A percentile compares a stretch with the other conserved stretches of the same genome.
These are phyloP conservation scores for Oophaga sylvatica DNA, from an alignment of 2,797 vertebrate genomes.

Conservation along the genomic window DNA sequence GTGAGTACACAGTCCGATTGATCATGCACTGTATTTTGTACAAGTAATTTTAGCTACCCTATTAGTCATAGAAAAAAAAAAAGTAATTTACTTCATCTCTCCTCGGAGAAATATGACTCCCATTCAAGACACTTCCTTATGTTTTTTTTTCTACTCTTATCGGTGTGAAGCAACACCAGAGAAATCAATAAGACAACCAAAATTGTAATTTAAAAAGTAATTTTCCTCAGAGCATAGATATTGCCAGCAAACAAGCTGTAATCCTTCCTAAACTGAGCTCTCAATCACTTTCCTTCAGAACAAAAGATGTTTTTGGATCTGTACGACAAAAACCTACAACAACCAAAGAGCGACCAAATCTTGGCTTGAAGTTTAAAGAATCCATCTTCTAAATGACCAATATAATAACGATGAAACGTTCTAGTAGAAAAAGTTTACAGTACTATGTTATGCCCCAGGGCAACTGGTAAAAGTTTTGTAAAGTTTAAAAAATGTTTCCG, in stretches of 20 bases:
- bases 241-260: conserved; percentile 49
- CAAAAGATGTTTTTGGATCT: conserved; percentile 44
- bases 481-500: too few relatives aligned
- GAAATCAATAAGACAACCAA: conserved; percentile 59
- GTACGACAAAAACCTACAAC: conserved; percentile 8
- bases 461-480: not conserved
- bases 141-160: conserved; percentile 35
- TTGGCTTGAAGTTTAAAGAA: not conserved
- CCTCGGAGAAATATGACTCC: conserved; percentile 45
- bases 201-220: conserved; percentile 58
- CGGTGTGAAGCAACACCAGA: conserved; percentile 29
- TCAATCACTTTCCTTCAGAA: conserved; percentile 52
- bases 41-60: conserved; percentile 18
- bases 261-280: conserved; percentile 35
- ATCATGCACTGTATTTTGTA: conserved; percentile 6
- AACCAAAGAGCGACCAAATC: not conserved
- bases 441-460: not conserved
- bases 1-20: conserved; percentile 1
- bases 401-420: not conserved
- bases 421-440: not conserved
- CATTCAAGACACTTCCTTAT: conserved; percentile 42
- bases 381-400: conserved; percentile 38
- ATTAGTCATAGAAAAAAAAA: conserved; percentile 10
- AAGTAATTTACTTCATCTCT: conserved; percentile 30
- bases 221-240: conserved; percentile 59